phyloP scores from a whole-genome alignment of 2,888 invertebrate species.

The Agriopis leucophaearia region DNA sequence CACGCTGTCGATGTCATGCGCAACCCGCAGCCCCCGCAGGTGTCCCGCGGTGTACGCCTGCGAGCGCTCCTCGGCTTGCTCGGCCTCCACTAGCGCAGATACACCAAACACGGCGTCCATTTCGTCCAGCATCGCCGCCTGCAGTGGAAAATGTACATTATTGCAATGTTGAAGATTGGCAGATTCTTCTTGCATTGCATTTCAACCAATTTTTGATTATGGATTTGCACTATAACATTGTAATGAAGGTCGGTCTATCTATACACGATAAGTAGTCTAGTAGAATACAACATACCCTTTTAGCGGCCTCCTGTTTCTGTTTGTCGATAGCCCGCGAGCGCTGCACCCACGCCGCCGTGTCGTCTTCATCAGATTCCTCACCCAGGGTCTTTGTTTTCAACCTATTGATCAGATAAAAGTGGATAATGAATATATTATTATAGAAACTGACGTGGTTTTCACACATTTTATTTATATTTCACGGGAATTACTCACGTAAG shows the following conservation, averaged over 20 bases:
- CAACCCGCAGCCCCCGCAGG: slow-evolving; percentile 90
- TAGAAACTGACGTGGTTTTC: too few relatives aligned
- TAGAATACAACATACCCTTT: slow-evolving; percentile 83
- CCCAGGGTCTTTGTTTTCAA: slow-evolving; percentile 79
- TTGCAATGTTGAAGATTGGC: too few relatives aligned
- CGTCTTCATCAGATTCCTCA: slow-evolving; percentile 91
- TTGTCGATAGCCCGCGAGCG: slow-evolving; percentile 91
- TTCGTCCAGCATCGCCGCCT: slow-evolving; percentile 97
- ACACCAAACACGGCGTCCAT: slow-evolving; percentile 98
- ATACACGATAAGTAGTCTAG: background rate
- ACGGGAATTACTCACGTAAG: too few relatives aligned
- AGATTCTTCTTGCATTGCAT: too few relatives aligned
- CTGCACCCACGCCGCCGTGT: slow-evolving; percentile 93
- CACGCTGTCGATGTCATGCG: slow-evolving; percentile 89
- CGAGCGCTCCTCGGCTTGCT: slow-evolving; percentile 78
- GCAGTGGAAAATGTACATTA: slow-evolving; percentile 28
- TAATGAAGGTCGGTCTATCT: background rate
- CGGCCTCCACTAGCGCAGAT: slow-evolving; percentile 93
- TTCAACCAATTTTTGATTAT: too few relatives aligned
- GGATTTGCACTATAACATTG: too few relatives aligned
- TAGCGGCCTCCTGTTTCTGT: slow-evolving; percentile 94
- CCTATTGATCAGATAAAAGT: slow-evolving; percentile 48
- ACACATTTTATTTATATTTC: too few relatives aligned
- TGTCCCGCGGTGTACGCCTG: slow-evolving; percentile 91
- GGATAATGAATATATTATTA: too few relatives aligned